Conservation (phyloP, 2,113 vertebrate species). For the Anser brachyrhynchus region DNA sequence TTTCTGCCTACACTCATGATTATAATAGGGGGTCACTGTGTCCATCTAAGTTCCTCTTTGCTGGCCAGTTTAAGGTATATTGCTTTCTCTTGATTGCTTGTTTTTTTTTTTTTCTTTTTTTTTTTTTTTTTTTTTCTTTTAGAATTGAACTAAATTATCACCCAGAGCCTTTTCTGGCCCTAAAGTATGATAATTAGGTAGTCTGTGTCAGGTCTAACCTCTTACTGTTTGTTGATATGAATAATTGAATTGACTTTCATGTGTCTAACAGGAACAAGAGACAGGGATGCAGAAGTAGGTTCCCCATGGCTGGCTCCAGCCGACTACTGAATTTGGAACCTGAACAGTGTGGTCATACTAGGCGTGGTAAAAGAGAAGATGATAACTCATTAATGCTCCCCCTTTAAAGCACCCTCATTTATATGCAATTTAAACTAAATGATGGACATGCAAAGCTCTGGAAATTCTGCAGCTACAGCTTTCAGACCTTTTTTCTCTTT, state of each 20-base stretch:
- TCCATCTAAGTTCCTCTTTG: not conserved
- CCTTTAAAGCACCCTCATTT: not conserved
- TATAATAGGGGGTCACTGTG: too few relatives aligned
- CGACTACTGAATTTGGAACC: not conserved
- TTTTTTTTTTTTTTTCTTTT: not conserved
- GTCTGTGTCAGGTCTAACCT: not conserved
- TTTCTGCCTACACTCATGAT: not conserved
- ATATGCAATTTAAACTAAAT: not conserved
- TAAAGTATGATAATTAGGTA: not conserved
- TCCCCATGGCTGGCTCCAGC: not conserved
- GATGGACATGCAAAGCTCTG: not conserved
- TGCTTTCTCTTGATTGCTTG: not conserved
- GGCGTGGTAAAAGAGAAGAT: not conserved
- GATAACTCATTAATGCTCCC: not conserved
- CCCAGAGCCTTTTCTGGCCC: fast-evolving
- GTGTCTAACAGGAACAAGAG: fast-evolving
- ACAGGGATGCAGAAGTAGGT: not conserved
- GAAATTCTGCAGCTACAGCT: not conserved
- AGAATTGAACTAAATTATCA: not conserved
- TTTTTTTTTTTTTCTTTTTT: not conserved
- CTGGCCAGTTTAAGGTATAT: not conserved
- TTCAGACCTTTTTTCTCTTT: not conserved
- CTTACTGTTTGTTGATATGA: not conserved
- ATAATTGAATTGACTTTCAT: not conserved
- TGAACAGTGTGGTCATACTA: not conserved